Evolutionary conservation across 64 coral and sea anemone genomes (phyloP).

Genomic region (Pachyseris speciosa): DNA sequence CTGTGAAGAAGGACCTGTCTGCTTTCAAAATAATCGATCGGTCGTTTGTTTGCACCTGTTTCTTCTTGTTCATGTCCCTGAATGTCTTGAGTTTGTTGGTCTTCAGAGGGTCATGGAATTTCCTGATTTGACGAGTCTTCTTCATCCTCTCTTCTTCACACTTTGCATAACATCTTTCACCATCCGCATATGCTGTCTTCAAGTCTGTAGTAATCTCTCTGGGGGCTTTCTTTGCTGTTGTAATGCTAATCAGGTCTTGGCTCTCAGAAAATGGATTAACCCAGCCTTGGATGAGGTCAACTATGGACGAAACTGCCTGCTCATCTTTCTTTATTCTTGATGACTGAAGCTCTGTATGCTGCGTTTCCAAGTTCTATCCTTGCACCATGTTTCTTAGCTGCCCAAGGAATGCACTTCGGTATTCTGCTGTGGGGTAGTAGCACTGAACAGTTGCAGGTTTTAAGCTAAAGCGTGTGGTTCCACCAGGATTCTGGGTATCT

Average conservation of each 20-base stretch:
- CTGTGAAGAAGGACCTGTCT: constrained; percentile 23
- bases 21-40: constrained; percentile 41
- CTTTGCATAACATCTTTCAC: constrained; percentile 15
- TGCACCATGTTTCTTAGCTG: background rate
- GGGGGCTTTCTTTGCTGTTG: constrained; percentile 37
- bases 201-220: constrained; percentile 24
- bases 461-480: background rate
- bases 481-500: constrained; percentile 46
- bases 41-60: constrained; percentile 20
- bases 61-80: constrained; percentile 26
- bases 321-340: constrained; percentile 46
- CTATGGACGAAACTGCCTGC: constrained; percentile 11
- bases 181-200: background rate
- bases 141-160: constrained; percentile 14
- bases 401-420: constrained; percentile 13
- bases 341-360: constrained; percentile 36
- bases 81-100: constrained; percentile 58
- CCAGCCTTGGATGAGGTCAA: constrained; percentile 6
- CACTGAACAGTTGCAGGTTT: background rate
- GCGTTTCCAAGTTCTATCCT: no score
- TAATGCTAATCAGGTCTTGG: constrained; percentile 59
- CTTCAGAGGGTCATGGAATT: constrained; percentile 34
- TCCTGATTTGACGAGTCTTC: background rate
- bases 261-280: constrained; percentile 34
- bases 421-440: background rate